A percentile compares a stretch with the other conserved stretches of the same genome.
phyloP scores from a whole-genome alignment of 2,888 invertebrate genomes.

The Sarcophaga caerulescens region DNA sequence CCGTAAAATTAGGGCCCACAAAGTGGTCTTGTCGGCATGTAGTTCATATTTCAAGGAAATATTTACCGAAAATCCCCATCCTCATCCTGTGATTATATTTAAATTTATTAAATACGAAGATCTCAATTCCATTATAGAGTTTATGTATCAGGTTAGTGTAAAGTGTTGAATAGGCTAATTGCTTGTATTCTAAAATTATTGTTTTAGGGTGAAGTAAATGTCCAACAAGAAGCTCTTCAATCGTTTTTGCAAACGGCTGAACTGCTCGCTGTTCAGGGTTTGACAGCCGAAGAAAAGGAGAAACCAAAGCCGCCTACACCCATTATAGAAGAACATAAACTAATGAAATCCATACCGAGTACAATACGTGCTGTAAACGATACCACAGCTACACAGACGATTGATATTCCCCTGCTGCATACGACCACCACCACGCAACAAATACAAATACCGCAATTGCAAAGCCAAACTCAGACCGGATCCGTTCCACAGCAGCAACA shows the following conservation, averaged over 20 bases:
- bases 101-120: conserved; percentile 90
- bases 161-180: not conserved
- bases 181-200: not conserved
- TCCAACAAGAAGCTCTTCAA: conserved; percentile 89
- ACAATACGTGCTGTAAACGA: conserved; percentile 79
- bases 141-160: conserved; percentile 85
- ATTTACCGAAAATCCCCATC: conserved; percentile 89
- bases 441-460: conserved; percentile 78
- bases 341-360: conserved; percentile 81
- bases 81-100: conserved; percentile 91
- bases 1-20: conserved; percentile 91
- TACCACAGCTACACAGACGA: conserved; percentile 73
- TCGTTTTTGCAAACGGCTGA: conserved; percentile 90
- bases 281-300: conserved; percentile 83
- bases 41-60: conserved; percentile 90
- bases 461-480: conserved; percentile 71
- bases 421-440: conserved; percentile 74
- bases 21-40: conserved; percentile 92
- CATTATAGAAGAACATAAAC: conserved; percentile 77
- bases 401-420: conserved; percentile 60
- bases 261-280: conserved; percentile 88
- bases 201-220: conserved; percentile 88
- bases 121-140: conserved; percentile 89
- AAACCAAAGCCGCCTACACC: conserved; percentile 78
- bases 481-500: conserved; percentile 70